Percentiles rank a stretch among this genome's conserved stretches.
These are phyloP conservation scores for Pseudomyrmex gracilis DNA, from an alignment of 1,140 invertebrate genomes.

Conservation along the genomic window DNA sequence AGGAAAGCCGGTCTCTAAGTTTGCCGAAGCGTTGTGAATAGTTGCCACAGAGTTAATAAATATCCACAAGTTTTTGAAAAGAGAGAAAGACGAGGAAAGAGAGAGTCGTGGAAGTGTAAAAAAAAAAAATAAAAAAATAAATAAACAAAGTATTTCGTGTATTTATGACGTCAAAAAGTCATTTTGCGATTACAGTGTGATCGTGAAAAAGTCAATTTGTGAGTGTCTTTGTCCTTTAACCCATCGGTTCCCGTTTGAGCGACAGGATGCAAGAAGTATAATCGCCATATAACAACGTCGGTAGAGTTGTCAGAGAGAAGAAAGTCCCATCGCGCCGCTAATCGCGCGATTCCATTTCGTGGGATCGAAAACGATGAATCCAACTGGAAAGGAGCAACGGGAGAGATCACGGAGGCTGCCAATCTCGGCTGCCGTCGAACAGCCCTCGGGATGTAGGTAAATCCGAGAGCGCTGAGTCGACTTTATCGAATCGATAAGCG, in stretches of 20 bases:
- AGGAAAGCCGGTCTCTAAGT: background rate
- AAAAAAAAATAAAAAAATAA: background rate
- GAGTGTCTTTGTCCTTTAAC: background rate
- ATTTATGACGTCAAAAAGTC: no score
- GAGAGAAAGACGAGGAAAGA: no score
- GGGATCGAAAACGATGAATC: background rate
- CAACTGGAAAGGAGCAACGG: constrained; percentile 6
- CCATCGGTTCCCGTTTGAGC: no score
- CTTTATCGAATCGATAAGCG: constrained; percentile 18
- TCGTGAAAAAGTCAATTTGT: background rate
- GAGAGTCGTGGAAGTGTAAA: no score
- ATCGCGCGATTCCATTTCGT: background rate
- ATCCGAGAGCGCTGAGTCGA: constrained; percentile 34
- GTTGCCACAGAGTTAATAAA: background rate
- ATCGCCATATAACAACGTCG: background rate
- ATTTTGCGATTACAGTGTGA: no score
- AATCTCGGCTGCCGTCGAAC: constrained; percentile 12
- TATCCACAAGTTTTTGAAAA: no score
- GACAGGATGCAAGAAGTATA: background rate
- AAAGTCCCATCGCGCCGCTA: background rate
- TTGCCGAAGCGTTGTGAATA: background rate
- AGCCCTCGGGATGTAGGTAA: constrained; percentile 43
- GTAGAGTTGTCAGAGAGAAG: background rate
- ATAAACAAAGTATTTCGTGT: background rate
- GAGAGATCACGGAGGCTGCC: constrained; percentile 2